Conservation (phyloP, 2,888 invertebrate genomes). For the Agrotis puta region DNA sequence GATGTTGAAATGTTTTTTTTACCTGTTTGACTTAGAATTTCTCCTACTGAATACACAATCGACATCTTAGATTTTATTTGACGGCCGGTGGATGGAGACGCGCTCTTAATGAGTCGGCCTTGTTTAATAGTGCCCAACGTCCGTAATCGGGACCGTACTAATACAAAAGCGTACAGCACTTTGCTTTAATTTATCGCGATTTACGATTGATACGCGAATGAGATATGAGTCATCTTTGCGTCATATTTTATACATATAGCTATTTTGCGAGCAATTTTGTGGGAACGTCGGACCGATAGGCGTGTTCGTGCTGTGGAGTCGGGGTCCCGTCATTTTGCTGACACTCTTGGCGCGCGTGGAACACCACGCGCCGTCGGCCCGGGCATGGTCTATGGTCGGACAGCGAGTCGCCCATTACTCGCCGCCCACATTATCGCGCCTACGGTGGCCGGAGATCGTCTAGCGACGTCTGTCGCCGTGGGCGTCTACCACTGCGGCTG, state of each 20-base stretch:
- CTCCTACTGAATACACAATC: too few relatives aligned
- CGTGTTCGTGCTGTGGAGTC: background rate
- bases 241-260: background rate
- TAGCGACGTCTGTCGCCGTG: too few relatives aligned
- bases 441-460: too few relatives aligned
- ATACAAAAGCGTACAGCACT: conserved; percentile 9
- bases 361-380: too few relatives aligned
- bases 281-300: background rate
- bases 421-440: too few relatives aligned
- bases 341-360: too few relatives aligned
- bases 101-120: background rate
- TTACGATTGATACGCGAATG: conserved; percentile 30
- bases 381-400: too few relatives aligned
- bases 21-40: background rate
- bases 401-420: too few relatives aligned
- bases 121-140: conserved; percentile 5
- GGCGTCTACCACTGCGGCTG: too few relatives aligned
- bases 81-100: background rate
- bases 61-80: background rate
- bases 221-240: conserved; percentile 16
- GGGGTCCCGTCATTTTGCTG: too few relatives aligned
- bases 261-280: conserved; percentile 12
- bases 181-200: conserved; percentile 27
- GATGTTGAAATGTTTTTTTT: background rate
- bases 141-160: conserved; percentile 11